Evolutionary conservation across 2,113 vertebrate species (phyloP).

Genomic region (Alces alces): DNA sequence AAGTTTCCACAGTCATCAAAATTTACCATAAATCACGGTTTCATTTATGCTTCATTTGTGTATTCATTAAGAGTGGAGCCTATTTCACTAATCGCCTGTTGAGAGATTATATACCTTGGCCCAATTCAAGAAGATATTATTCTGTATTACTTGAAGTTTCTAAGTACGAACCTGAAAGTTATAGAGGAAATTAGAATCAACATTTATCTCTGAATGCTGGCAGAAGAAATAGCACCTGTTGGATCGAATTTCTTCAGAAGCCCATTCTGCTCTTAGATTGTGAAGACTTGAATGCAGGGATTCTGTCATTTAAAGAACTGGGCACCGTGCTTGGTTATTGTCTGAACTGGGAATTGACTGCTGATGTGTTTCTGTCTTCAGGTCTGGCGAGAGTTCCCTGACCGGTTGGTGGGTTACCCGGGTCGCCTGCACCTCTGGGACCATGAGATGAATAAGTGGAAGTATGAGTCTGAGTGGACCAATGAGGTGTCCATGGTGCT

Average conservation of each 20-base stretch:
- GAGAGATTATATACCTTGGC: background rate
- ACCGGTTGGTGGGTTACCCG: slow-evolving; percentile 95
- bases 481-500: slow-evolving; percentile 99
- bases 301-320: background rate
- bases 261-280: background rate
- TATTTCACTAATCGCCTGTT: background rate
- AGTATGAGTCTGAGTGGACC: slow-evolving; percentile 99
- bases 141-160: background rate
- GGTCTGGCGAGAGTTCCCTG: slow-evolving; percentile 98
- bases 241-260: background rate
- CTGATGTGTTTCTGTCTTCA: slow-evolving; percentile 47
- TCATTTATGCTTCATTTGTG: background rate
- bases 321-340: rapidly evolving
- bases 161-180: background rate
- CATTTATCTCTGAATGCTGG: background rate
- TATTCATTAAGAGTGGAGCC: background rate
- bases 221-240: background rate
- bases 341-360: background rate
- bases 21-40: background rate
- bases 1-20: background rate
- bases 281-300: background rate
- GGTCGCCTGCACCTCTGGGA: slow-evolving; percentile 98
- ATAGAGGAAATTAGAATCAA: background rate
- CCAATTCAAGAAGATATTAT: background rate
- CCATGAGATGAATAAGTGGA: slow-evolving; percentile 99